Evolutionary conservation across 2,113 vertebrate species (phyloP).

Genomic region (Eptesicus fuscus): DNA sequence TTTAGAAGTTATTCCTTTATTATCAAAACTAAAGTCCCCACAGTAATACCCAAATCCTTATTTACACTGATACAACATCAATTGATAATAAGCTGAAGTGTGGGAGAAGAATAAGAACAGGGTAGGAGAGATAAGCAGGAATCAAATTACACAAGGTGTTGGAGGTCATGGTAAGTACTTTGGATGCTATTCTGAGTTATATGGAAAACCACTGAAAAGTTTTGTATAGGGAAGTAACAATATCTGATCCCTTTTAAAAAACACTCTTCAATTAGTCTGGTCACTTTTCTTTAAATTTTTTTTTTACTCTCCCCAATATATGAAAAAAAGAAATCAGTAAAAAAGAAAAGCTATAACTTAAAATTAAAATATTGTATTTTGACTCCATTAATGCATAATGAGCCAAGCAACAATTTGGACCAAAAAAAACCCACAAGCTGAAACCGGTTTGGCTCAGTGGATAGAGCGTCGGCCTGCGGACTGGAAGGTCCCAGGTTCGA

Average conservation of each 20-base stretch:
- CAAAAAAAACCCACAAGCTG: neutral
- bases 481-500: too few species aligned
- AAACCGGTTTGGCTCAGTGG: too few species aligned
- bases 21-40: neutral
- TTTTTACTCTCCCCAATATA: neutral
- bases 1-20: neutral
- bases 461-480: too few species aligned
- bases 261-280: neutral
- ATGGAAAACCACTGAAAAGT: neutral
- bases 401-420: slow-evolving; percentile 4
- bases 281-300: neutral
- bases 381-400: neutral
- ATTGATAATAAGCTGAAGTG: neutral
- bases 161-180: neutral
- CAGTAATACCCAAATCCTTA: neutral
- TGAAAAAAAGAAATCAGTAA: slow-evolving; percentile 17
- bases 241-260: neutral
- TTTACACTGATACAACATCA: neutral
- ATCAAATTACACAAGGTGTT: neutral
- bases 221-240: neutral
- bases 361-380: neutral
- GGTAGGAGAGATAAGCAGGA: neutral
- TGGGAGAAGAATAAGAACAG: neutral
- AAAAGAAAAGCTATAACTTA: slow-evolving; percentile 1
- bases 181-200: neutral